Base-by-base conservation (phyloP, 2,797 vertebrate genomes). In the Parauchenoglanis ngamensis region DNA sequence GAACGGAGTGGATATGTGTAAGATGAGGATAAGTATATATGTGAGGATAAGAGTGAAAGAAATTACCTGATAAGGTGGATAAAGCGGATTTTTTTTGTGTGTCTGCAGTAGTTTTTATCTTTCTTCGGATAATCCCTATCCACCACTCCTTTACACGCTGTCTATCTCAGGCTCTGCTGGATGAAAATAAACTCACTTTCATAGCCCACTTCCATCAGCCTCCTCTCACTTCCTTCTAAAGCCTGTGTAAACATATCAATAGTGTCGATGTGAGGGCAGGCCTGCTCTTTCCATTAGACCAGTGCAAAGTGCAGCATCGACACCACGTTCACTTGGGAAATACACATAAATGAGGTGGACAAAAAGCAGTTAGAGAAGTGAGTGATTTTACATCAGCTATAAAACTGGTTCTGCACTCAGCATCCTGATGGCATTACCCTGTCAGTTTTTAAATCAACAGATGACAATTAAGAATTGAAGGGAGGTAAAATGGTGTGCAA, bases 211-310 rank as follows among this genome's bases (percentile, higher is more conserved):
- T 91, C 93, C 92, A 94, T 92, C 92, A 92, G 92, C 91, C 90
- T 90, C 61, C 86, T 75, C 19, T 83, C 70, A 90, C 68, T 88
- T 87, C 89, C 78, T 82, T 63, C 61, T 86, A n/a, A 77, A 90
- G 90, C 93, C 92, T 95, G 90, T 92, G 94, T 92, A 95, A 95
- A 95, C 94, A 94, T 93, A 94, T 95, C 94, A 93, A 93, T 94
- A 95, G 92, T 93, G 94, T 95, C 92, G 94, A 94, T 93, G 94
- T 93, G 92, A 92, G 89, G 93, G 91, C 91, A 92, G n/a, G 67
- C 87, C 87, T 93, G 92, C 91, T 91, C 94, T 94, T 95, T 95
- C 91, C 91, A 87, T 93, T 85, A 87, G 84, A 92, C 85, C 89
- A 87, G 92, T 93, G 92, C 91, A 95, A 95, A 96, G 95, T 94